These are phyloP conservation scores for Escarpia spicata DNA, from an alignment of 2,888 invertebrate genomes.

Conservation along the genomic window DNA sequence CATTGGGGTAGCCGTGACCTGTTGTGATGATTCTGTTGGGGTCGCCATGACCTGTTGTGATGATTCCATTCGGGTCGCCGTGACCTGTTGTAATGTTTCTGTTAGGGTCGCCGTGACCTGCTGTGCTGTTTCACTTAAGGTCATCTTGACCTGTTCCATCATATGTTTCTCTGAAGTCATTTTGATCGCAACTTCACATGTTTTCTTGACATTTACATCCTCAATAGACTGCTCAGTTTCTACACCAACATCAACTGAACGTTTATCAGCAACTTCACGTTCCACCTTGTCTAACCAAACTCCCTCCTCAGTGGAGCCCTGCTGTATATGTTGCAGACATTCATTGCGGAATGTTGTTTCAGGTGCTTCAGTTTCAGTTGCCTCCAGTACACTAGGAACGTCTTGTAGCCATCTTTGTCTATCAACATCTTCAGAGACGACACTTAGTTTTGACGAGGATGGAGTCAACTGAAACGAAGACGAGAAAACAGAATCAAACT, in stretches of 20 bases:
- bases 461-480: background rate
- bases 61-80: background rate
- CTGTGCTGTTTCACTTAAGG: background rate
- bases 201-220: constrained; percentile 3
- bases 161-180: background rate
- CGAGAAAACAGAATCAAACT: constrained; percentile 5
- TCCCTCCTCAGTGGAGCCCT: background rate
- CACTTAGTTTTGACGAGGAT: background rate
- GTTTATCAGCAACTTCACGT: background rate
- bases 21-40: background rate
- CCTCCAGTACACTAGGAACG: background rate
- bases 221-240: background rate
- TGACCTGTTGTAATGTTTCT: background rate
- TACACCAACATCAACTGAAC: background rate
- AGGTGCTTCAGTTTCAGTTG: background rate
- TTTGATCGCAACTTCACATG: background rate
- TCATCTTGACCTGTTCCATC: background rate
- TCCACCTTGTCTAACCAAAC: background rate
- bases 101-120: background rate
- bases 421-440: background rate
- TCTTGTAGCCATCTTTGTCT: background rate
- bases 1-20: background rate
- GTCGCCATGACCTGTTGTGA: background rate
- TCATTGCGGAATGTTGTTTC: constrained; percentile 19
- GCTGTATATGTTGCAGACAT: background rate